Evolutionary conservation across 2,113 vertebrate genomes (phyloP).

Genomic region (Sphaerodactylus townsendi): DNA sequence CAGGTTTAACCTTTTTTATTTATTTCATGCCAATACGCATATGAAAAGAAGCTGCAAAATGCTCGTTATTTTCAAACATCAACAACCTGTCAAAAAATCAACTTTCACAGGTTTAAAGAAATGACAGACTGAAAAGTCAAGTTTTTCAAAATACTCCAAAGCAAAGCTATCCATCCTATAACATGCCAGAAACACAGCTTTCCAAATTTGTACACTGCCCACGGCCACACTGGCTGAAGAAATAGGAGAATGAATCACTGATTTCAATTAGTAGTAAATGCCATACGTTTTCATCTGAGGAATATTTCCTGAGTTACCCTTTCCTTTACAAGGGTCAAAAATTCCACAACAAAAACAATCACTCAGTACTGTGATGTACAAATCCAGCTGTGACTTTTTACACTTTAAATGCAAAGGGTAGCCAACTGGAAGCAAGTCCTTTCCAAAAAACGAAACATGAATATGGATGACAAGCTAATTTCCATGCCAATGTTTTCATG

Average conservation of each 20-base stretch:
- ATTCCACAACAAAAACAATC: background rate
- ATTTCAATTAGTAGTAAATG: background rate
- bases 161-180: background rate
- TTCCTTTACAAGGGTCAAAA: constrained; percentile 19
- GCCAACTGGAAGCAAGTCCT: background rate
- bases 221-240: constrained; percentile 16
- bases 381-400: background rate
- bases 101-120: constrained; percentile 4
- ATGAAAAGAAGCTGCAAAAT: background rate
- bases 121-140: constrained; percentile 18
- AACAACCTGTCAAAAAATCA: constrained; percentile 23
- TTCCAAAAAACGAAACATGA: background rate
- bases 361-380: background rate
- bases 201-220: background rate
- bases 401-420: background rate
- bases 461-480: background rate
- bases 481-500: background rate
- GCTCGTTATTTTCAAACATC: constrained; percentile 18
- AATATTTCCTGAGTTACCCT: background rate
- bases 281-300: background rate
- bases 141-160: background rate
- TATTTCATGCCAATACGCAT: background rate
- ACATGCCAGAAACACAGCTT: constrained; percentile 20
- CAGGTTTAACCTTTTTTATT: background rate
- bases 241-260: constrained; percentile 22